Evolutionary conservation across 2,797 vertebrate species (phyloP), one percentile per base, ranked within the genome.

Genomic region (Gadopsis bispinosus): DNA sequence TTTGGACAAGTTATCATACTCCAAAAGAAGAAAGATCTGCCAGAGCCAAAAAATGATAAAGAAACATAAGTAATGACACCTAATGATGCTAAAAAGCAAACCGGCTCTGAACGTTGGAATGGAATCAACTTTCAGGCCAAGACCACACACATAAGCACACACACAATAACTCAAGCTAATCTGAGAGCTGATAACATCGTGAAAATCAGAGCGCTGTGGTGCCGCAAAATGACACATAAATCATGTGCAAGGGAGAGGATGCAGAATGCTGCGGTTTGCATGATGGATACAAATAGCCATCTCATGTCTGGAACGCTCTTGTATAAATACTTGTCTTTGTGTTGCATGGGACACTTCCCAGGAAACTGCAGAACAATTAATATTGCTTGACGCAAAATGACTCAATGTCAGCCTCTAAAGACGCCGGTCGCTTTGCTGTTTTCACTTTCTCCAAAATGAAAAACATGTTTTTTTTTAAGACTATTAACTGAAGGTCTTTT

Each of bases 191-290:
- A 94, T 94, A 92, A 73, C 84, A 83, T 92, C 84, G 78, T 80
- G 78, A 81, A 92, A 92, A 91, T 83, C 77, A 64, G 79, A 79
- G 73, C 55, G 77, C 79, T 67, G 66, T 47, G 77, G 67, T 60
- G 81, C 71, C 73, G 79, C 73, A 83, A 89, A 92, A 90, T 83
- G 86, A 85, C 80, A 87, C 83, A 94, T 94, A 93, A 95, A 95
- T 94, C 93, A 93, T 74, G 70, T 50, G 65, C 65, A 59, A 39
- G 54, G 76, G 59, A 81, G 73, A 72, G 55, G 67, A 89, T 83
- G 81, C 81, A 88, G 87, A 90, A 91, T 59, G 60, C 86, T 80
- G 75, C 78, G 65, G 58, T 71, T 86, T 69, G 69, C 73, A 59
- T 86, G 91, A 93, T 83, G 86, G 91, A 86, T 89, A 92, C 88